phyloP scores from a whole-genome alignment of 2,113 vertebrate species.

The Alosa alosa region DNA sequence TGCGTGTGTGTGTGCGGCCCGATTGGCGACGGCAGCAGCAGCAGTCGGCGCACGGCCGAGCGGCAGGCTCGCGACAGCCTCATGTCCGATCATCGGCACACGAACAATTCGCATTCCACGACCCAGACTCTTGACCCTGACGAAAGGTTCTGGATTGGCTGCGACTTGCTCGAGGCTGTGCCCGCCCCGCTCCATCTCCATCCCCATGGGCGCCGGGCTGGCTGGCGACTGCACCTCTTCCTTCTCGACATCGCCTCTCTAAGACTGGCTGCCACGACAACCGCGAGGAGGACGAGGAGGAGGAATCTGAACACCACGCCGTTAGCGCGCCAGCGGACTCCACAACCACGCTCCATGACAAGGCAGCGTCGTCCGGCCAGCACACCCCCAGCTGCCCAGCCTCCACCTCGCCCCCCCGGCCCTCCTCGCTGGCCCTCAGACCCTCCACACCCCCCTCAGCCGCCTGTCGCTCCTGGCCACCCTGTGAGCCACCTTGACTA shows the following conservation, averaged over 20 bases:
- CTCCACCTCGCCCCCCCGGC: slow-evolving; percentile 74
- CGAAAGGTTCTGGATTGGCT: too few relatives aligned
- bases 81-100: too few relatives aligned
- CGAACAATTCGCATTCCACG: too few relatives aligned
- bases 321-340: not conserved
- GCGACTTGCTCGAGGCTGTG: too few relatives aligned
- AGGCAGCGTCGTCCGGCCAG: slow-evolving; percentile 41
- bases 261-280: slow-evolving; percentile 89
- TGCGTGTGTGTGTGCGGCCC: slow-evolving; percentile 13
- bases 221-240: slow-evolving; percentile 92
- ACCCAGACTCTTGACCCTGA: too few relatives aligned
- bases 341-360: slow-evolving; percentile 20
- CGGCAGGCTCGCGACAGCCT: slow-evolving; percentile 71
- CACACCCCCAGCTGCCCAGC: slow-evolving; percentile 56
- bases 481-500: too few relatives aligned
- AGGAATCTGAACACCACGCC: not conserved
- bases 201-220: too few relatives aligned
- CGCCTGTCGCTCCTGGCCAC: slow-evolving; percentile 72
- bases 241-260: slow-evolving; percentile 88
- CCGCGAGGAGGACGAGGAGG: slow-evolving; percentile 58
- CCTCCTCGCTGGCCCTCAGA: slow-evolving; percentile 80
- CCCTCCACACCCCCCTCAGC: slow-evolving; percentile 52
- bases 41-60: slow-evolving; percentile 2
- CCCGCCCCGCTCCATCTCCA: slow-evolving; percentile 57
- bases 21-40: slow-evolving; percentile 41